These are phyloP conservation scores for Theodoxus fluviatilis DNA, from an alignment of 2,888 invertebrate species.

Conservation along the genomic window DNA sequence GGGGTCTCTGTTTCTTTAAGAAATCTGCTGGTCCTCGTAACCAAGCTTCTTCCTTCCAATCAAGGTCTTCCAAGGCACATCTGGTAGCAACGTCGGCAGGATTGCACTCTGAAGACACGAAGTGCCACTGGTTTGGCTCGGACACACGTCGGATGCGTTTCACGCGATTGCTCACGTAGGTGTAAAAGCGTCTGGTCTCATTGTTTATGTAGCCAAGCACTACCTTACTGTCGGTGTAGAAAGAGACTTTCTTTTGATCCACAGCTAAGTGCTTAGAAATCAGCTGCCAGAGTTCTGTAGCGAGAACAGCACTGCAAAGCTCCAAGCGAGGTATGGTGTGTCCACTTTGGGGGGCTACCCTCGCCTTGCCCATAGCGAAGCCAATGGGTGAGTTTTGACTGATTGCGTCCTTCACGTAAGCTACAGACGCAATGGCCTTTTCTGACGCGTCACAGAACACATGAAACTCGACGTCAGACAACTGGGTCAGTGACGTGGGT, in stretches of 20 bases:
- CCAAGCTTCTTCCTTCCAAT: background rate
- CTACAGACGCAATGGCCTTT: conserved; percentile 29
- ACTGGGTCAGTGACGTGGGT: background rate
- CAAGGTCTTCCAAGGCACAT: background rate
- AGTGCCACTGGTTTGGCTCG: conserved; percentile 26
- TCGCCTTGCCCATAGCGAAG: conserved; percentile 28
- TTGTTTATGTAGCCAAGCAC: conserved; percentile 31
- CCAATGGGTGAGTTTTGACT: background rate
- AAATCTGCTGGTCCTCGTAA: background rate
- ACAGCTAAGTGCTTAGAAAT: conserved; percentile 2
- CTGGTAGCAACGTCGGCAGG: background rate
- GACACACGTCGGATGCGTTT: conserved; percentile 20
- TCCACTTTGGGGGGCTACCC: no score
- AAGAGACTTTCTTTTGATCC: background rate
- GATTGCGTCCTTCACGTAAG: conserved; percentile 7
- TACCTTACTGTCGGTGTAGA: conserved; percentile 31
- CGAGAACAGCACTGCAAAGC: conserved; percentile 28
- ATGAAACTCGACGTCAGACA: conserved; percentile 18
- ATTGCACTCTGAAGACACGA: background rate
- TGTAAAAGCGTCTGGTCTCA: conserved; percentile 27
- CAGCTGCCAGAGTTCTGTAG: conserved; percentile 1
- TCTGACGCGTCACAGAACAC: conserved; percentile 33
- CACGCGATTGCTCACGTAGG: conserved; percentile 28
- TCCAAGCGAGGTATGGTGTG: conserved; percentile 32
- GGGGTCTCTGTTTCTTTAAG: no score